These are phyloP conservation scores for Syritta pipiens DNA, from an alignment of 2,888 invertebrate genomes.

Conservation along the genomic window DNA sequence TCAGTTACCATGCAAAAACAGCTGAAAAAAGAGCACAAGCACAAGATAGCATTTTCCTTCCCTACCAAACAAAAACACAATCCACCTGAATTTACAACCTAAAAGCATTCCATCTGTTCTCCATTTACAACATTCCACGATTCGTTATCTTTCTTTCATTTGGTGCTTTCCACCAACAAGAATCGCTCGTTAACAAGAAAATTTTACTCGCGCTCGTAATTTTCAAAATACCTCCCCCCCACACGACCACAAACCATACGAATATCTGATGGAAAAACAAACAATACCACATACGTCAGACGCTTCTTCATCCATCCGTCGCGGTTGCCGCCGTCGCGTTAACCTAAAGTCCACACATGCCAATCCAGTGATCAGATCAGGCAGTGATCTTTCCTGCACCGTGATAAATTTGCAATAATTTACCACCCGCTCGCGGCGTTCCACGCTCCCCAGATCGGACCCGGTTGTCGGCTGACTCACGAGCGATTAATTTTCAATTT, in stretches of 20 bases:
- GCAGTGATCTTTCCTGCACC: neutral
- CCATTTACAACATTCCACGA: no score
- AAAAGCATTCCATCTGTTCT: no score
- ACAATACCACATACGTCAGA: slow-evolving; percentile 22
- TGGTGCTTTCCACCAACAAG: no score
- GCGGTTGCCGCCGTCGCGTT: neutral
- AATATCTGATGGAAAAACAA: slow-evolving; percentile 47
- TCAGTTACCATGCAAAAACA: neutral
- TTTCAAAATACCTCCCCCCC: slow-evolving; percentile 9
- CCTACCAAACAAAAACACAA: no score
- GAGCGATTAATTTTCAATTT: slow-evolving; percentile 62
- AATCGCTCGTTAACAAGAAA: slow-evolving; percentile 29
- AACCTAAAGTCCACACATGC: slow-evolving; percentile 31
- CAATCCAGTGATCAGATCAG: slow-evolving; percentile 25
- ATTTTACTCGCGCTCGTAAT: slow-evolving; percentile 4
- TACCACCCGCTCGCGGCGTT: slow-evolving; percentile 34
- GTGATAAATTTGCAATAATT: slow-evolving; percentile 32
- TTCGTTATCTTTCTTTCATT: slow-evolving; percentile 5
- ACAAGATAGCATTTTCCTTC: neutral
- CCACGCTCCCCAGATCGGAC: slow-evolving; percentile 10
- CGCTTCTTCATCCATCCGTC: slow-evolving; percentile 28
- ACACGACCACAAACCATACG: slow-evolving; percentile 39
- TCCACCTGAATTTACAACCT: no score
- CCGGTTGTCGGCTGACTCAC: slow-evolving; percentile 43
- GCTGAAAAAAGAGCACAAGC: no score